Evolutionary conservation across 2,113 vertebrate species (phyloP), one percentile per base, ranked within the genome.

Genomic region (Nerophis lumbriciformis): DNA sequence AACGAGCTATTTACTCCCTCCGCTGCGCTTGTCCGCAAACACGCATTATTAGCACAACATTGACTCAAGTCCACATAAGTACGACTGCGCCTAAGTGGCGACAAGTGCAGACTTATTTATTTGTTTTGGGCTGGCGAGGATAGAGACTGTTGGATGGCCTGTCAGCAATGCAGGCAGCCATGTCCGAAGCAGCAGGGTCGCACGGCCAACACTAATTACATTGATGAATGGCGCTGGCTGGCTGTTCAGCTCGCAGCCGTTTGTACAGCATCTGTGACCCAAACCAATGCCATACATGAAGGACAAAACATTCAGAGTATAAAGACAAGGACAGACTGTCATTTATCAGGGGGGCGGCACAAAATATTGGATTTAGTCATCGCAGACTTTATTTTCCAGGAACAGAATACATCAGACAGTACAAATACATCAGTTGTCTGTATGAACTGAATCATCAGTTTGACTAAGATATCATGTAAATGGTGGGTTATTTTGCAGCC

Each of bases 191-290:
- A 79, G 79, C 66, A 57, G 76, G 76, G 85, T 84, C 66, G 73
- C 78, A 77, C 70, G 73, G 69, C 51, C 42, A 76, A 83, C 70
- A 81, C 83, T 90, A 90, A 92, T 92, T 90, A 91, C 84, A 81
- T 61, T 90, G 90, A 91, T 85, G 71, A 90, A 91, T 90, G 81
- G 54, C 61, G 37, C 71, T 76, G 83, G 76, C 79, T 77, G 57
- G 4, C 14, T 38, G 65, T 83, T 70, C 63, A 14, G 28, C 79
- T 77, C 77, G 62, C 48, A 42, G 65, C 73, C 75, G 88, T 90
- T 89, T 89, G 89, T 89, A 88, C 74, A 57, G 76, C 78, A 62
- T 63, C 11, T 4, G 66, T 86, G 81, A 89, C 83, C 83, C 72
- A n/a, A 80, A 77, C 72, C 44, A 75, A 75, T 78, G 54, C 56